phyloP scores from a whole-genome alignment of 2,113 vertebrate species.

The Pantherophis guttatus region DNA sequence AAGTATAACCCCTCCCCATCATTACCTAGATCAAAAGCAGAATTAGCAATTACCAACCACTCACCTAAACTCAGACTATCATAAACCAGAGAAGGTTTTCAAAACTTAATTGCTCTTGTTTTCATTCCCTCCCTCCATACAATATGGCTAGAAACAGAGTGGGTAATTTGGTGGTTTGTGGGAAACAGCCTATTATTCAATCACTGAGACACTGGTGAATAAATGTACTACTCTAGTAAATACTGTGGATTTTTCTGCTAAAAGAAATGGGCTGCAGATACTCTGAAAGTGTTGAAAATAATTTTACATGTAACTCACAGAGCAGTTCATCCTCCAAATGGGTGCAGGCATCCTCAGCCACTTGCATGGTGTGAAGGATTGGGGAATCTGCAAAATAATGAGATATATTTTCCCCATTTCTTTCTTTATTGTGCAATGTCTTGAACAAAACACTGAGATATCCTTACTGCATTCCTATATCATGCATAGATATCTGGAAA shows the following conservation, averaged over 20 bases:
- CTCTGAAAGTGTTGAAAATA: neutral
- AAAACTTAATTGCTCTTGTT: neutral
- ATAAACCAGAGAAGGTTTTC: neutral
- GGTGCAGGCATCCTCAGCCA: conserved; percentile 35
- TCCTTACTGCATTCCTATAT: neutral
- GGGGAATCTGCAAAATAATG: neutral
- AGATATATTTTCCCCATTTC: neutral
- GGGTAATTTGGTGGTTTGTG: neutral
- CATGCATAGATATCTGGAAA: neutral
- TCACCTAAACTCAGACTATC: neutral
- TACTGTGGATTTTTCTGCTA: neutral
- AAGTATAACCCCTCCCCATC: neutral
- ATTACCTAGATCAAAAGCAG: neutral
- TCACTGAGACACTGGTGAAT: neutral
- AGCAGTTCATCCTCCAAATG: conserved; percentile 47
- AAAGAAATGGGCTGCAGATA: neutral
- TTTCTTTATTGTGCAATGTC: neutral
- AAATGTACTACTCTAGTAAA: neutral
- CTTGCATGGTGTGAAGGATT: conserved; percentile 57
- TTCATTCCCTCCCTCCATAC: too few relatives aligned
- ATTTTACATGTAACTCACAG: conserved; percentile 27
- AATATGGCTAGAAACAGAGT: neutral
- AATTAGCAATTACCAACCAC: neutral
- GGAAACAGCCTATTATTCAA: neutral
- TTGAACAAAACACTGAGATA: neutral